Percentiles rank a stretch among this genome's conserved stretches.
Evolutionary conservation across 2,888 invertebrate species (phyloP).

Genomic region (Stenchaetothrips biformis): DNA sequence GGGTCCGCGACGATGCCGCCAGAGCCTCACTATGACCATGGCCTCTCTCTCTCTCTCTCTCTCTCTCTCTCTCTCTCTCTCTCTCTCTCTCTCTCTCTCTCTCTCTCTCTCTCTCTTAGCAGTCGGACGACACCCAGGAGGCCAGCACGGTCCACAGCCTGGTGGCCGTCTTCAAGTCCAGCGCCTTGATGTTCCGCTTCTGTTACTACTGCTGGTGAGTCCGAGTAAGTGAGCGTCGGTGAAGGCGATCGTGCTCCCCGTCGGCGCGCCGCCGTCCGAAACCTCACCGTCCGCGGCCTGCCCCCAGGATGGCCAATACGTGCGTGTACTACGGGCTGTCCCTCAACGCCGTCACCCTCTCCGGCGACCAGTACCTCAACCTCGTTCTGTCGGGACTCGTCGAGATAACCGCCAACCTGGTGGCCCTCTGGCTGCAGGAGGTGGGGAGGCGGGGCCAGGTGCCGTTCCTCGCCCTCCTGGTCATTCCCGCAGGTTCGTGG

Average conservation of each 20-base stretch:
- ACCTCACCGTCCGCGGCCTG: background rate
- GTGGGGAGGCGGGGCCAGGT: conserved; percentile 52
- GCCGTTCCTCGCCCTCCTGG: conserved; percentile 54
- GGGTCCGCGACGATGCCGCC: too few species aligned
- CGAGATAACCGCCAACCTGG: conserved; percentile 56
- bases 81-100: too few species aligned
- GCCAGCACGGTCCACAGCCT: conserved; percentile 40
- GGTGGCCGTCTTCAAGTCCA: conserved; percentile 48
- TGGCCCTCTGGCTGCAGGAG: conserved; percentile 48
- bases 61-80: too few species aligned
- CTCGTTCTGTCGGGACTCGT: conserved; percentile 62
- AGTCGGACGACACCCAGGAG: background rate
- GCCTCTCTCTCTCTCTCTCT: background rate
- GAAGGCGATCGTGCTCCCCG: conserved; percentile 21
- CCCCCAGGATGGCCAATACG: conserved; percentile 58
- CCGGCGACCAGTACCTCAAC: conserved; percentile 70
- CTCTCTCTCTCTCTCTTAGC: too few species aligned
- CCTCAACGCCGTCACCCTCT: conserved; percentile 66
- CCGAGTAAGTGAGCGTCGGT: conserved; percentile 17
- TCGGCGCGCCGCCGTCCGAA: background rate
- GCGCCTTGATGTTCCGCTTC: conserved; percentile 48
- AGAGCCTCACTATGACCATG: background rate
- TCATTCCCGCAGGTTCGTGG: conserved; percentile 50
- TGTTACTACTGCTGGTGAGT: conserved; percentile 52
- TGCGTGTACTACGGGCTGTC: conserved; percentile 75